Evolutionary conservation across 2,113 vertebrate species (phyloP).

Genomic region (Xerus inauris): DNA sequence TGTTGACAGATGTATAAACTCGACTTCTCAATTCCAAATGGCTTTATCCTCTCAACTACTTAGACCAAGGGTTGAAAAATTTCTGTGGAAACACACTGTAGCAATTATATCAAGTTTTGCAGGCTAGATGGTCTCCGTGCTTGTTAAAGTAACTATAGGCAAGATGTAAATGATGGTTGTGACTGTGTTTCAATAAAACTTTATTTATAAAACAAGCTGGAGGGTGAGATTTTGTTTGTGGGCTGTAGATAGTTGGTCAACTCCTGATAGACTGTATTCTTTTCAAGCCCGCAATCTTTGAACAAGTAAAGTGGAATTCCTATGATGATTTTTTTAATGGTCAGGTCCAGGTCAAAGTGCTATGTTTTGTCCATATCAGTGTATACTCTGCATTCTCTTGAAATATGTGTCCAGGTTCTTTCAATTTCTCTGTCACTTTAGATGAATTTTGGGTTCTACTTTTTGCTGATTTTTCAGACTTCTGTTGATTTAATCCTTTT

Average conservation of each 20-base stretch:
- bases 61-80: neutral
- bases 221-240: neutral
- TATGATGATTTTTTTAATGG: neutral
- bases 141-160: neutral
- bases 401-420: neutral
- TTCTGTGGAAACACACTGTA: neutral
- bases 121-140: neutral
- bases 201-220: neutral
- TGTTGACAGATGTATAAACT: neutral
- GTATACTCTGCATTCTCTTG: neutral
- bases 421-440: neutral
- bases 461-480: neutral
- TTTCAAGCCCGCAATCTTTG: neutral
- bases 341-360: neutral
- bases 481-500: neutral
- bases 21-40: neutral
- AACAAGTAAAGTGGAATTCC: neutral
- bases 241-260: neutral
- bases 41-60: neutral
- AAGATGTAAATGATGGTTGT: neutral
- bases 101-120: neutral
- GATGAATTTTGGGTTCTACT: neutral
- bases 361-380: neutral
- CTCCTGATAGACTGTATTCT: neutral
- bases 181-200: constrained; percentile 1